These are phyloP conservation scores for Auanema freiburgensis DNA, from an alignment of 2,888 invertebrate species.

Conservation along the genomic window DNA sequence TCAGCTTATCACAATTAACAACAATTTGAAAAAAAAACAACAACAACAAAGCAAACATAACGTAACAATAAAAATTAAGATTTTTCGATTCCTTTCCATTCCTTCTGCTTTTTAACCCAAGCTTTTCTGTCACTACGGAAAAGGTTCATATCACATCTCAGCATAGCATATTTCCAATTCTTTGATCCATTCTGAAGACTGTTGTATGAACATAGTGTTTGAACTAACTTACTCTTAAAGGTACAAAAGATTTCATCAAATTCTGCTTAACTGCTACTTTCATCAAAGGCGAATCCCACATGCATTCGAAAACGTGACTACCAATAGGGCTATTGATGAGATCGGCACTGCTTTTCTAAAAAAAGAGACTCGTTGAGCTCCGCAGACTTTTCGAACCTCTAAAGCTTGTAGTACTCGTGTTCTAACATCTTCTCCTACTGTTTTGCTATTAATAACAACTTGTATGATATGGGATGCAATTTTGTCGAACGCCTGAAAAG, in stretches of 20 bases:
- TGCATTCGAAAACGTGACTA: slow-evolving; percentile 35
- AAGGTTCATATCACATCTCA: slow-evolving; percentile 30
- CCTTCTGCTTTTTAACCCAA: slow-evolving; percentile 40
- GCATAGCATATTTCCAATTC: slow-evolving; percentile 44
- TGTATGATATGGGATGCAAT: slow-evolving; percentile 30
- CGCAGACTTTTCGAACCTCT: slow-evolving; percentile 13
- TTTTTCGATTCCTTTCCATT: slow-evolving; percentile 9
- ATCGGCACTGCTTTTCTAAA: slow-evolving; percentile 25
- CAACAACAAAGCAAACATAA: too few relatives aligned
- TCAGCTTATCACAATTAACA: too few relatives aligned
- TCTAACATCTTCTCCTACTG: slow-evolving; percentile 27
- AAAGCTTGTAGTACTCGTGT: slow-evolving; percentile 27
- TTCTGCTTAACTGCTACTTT: slow-evolving; percentile 36
- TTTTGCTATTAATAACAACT: slow-evolving; percentile 24
- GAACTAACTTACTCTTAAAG: slow-evolving; percentile 30
- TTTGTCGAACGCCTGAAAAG: slow-evolving; percentile 28
- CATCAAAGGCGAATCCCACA: slow-evolving; percentile 29
- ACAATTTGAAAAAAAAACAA: too few relatives aligned
- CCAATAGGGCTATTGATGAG: slow-evolving; percentile 34
- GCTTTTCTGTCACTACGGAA: slow-evolving; percentile 37
- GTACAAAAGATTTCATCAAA: slow-evolving; percentile 37
- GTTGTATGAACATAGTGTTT: not conserved
- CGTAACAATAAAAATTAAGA: too few relatives aligned
- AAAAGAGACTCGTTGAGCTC: not conserved
- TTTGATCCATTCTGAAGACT: slow-evolving; percentile 33